Conservation (phyloP, 2,888 invertebrate species). For the Apamea sordens region DNA sequence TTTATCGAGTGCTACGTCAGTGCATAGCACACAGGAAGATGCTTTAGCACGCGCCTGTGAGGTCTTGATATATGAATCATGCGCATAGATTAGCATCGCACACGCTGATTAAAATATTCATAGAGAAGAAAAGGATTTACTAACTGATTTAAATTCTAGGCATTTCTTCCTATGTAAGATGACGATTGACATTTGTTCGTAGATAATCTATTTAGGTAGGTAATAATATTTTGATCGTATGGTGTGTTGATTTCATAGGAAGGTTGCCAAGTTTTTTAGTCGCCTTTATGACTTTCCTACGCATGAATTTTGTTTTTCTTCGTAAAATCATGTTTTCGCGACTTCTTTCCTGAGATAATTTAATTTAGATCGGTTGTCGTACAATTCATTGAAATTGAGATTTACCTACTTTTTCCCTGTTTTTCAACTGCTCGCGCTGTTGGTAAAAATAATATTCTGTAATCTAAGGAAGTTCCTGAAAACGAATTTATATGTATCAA, state of each 20-base stretch:
- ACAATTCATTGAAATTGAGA: constrained; percentile 19
- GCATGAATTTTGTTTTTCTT: constrained; percentile 25
- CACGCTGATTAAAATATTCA: neutral
- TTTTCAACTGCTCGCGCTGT: neutral
- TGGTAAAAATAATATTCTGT: neutral
- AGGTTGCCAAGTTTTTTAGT: constrained; percentile 4
- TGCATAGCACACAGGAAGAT: constrained; percentile 7
- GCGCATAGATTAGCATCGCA: constrained; percentile 5
- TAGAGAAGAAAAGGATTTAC: neutral
- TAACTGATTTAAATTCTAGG: neutral
- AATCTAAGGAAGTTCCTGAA: neutral
- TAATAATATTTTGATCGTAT: neutral
- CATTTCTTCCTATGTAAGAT: neutral
- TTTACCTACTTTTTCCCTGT: neutral
- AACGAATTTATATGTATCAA: neutral
- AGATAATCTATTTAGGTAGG: no score
- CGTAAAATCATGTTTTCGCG: constrained; percentile 3
- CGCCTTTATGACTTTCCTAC: neutral
- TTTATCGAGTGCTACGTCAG: constrained; percentile 7
- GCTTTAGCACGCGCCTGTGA: neutral
- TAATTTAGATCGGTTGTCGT: constrained; percentile 5
- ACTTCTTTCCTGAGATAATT: neutral
- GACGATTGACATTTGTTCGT: neutral
- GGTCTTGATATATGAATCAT: constrained; percentile 21
- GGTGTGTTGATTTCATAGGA: neutral